Conservation (phyloP, 1,140 invertebrate species). For the Leptopilina boulardi region DNA sequence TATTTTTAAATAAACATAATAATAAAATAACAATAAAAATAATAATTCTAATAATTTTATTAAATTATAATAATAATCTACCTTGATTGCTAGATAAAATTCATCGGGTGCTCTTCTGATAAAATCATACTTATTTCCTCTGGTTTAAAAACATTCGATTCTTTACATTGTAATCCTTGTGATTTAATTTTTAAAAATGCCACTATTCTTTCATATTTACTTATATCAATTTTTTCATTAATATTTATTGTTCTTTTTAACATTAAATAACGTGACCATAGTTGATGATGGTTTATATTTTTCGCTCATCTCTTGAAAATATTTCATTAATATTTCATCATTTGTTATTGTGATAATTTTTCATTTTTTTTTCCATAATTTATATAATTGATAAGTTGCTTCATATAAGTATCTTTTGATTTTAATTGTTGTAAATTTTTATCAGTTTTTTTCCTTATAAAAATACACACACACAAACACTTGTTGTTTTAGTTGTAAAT, state of each 20-base stretch:
- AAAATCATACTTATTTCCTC: neutral
- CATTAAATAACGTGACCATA: neutral
- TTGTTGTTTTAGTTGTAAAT: too few relatives aligned
- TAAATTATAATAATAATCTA: too few relatives aligned
- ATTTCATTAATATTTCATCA: neutral
- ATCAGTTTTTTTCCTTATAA: too few relatives aligned
- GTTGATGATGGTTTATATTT: neutral
- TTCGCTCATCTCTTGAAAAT: neutral
- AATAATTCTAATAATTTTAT: too few relatives aligned
- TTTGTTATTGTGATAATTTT: neutral
- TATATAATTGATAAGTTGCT: neutral
- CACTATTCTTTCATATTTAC: neutral
- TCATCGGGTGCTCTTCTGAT: neutral
- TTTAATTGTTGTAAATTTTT: too few relatives aligned
- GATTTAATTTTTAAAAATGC: neutral
- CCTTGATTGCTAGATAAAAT: neutral
- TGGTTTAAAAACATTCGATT: neutral
- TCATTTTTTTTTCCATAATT: neutral
- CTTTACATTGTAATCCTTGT: neutral
- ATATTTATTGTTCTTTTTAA: neutral
- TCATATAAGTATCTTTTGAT: neutral
- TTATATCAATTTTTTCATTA: neutral
- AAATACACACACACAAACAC: too few relatives aligned
- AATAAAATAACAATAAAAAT: neutral
- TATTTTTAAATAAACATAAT: too few relatives aligned